phyloP scores from a whole-genome alignment of 2,113 vertebrate species.

The Ageneiosus marmoratus region DNA sequence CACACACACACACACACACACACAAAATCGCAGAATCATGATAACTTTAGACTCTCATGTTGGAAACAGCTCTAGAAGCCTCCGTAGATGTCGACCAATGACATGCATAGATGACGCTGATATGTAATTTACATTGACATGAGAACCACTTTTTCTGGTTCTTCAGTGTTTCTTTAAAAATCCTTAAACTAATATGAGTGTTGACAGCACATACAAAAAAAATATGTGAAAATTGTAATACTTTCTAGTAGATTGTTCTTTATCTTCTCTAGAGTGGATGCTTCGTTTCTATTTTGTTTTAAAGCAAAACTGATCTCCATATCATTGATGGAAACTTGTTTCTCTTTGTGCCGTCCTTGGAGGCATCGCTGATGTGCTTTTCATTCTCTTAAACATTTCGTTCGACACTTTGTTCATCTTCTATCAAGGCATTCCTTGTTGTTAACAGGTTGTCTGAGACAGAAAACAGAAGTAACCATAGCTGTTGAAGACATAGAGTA shows the following conservation, averaged over 20 bases:
- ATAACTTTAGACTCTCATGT: too few relatives aligned
- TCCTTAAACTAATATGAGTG: background rate
- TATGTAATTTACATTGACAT: too few relatives aligned
- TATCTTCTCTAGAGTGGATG: background rate
- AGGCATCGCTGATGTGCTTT: background rate
- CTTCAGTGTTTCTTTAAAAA: too few relatives aligned
- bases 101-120: too few relatives aligned
- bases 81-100: too few relatives aligned
- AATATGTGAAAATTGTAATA: background rate
- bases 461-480: background rate
- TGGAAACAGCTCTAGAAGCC: too few relatives aligned
- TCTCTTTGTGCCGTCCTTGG: background rate
- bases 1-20: too few relatives aligned
- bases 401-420: background rate
- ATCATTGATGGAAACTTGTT: background rate
- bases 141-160: too few relatives aligned
- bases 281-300: background rate
- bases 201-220: background rate
- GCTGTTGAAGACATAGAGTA: background rate
- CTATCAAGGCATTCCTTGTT: background rate
- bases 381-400: background rate
- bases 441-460: background rate
- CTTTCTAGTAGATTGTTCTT: background rate
- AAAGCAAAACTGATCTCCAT: background rate
- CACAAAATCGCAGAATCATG: too few relatives aligned